These are phyloP conservation scores for Leptinotarsa juncta DNA, from an alignment of 2,888 invertebrate genomes.

Conservation along the genomic window DNA sequence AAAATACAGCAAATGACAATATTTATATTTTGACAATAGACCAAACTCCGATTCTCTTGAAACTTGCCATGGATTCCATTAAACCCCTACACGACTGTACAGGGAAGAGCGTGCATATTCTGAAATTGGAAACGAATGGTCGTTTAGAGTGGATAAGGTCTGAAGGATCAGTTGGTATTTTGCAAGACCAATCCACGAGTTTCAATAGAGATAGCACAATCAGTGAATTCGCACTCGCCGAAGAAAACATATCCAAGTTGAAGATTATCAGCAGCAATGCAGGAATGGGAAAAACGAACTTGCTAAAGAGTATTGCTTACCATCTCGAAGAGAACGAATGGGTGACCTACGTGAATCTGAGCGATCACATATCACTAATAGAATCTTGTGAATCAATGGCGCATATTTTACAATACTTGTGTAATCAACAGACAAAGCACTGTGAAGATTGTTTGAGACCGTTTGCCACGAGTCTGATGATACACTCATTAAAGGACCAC, in stretches of 20 bases:
- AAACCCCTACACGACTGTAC: neutral
- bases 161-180: constrained; percentile 20
- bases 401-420: constrained; percentile 1
- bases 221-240: constrained; percentile 20
- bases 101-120: constrained; percentile 3
- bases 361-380: constrained; percentile 18
- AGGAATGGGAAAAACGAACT: constrained; percentile 30
- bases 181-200: constrained; percentile 11
- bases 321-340: constrained; percentile 18
- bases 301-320: constrained; percentile 25
- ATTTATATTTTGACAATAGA: constrained; percentile 15
- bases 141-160: constrained; percentile 24
- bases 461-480: constrained; percentile 3
- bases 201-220: neutral
- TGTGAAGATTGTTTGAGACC: neutral
- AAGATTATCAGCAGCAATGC: constrained; percentile 30
- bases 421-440: neutral
- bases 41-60: neutral
- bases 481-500: constrained; percentile 4
- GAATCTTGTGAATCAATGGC: neutral
- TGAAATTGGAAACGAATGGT: neutral
- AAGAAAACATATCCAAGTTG: neutral
- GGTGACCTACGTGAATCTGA: constrained; percentile 26
- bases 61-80: neutral
- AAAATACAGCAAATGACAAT: neutral